Conservation (phyloP, 2,888 invertebrate species). For the Dinocampus coccinellae region DNA sequence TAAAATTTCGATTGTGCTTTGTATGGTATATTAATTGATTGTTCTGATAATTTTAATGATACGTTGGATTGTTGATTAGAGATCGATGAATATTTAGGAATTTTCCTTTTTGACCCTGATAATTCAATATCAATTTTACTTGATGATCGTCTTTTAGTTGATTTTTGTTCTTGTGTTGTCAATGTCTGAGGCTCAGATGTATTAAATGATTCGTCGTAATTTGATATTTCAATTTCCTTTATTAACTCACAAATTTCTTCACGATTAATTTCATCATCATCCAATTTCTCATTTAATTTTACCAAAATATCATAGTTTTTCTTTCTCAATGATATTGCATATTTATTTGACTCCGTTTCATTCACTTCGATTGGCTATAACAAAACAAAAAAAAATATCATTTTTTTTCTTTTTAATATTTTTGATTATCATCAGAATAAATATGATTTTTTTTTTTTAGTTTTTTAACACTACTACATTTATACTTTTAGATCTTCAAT, state of each 20-base stretch:
- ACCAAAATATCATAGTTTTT: constrained; percentile 44
- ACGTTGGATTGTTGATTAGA: neutral
- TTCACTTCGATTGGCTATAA: neutral
- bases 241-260: constrained; percentile 43
- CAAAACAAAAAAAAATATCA: neutral
- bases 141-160: neutral
- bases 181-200: neutral
- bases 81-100: neutral
- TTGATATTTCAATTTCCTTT: constrained; percentile 29
- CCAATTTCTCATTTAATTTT: constrained; percentile 43
- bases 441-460: neutral
- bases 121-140: neutral
- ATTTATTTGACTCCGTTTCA: neutral
- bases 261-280: constrained; percentile 41
- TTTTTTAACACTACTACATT: constrained; percentile 1
- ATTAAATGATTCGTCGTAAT: neutral
- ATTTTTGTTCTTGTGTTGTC: neutral
- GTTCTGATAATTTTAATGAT: neutral
- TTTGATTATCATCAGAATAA: neutral
- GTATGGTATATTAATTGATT: neutral
- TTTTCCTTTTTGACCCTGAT: neutral
- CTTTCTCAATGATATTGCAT: constrained; percentile 9
- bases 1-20: neutral
- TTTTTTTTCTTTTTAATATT: too few relatives aligned
- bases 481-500: constrained; percentile 66